Base-by-base conservation (phyloP, 1,140 invertebrate species). In the Anoplophora glabripennis region DNA sequence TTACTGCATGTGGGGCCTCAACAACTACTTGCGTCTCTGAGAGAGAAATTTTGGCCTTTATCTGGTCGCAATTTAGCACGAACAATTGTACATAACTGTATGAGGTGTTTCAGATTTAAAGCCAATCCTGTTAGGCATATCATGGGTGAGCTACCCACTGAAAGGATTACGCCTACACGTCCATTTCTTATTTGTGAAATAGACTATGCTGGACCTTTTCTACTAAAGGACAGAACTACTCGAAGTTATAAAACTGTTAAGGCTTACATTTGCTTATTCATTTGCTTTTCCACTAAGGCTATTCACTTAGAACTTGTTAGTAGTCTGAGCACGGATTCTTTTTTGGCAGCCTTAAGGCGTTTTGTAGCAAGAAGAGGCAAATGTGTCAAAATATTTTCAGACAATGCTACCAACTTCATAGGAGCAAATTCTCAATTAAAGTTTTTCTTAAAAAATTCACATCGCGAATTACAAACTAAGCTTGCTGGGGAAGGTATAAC, bases 71-170 rank as follows among this genome's bases (percentile, higher is more conserved):
- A 49, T 41, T 48, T 53, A 14, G 47, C 59, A 7, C 48, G 53
- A 12, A 61, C 58, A 11, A 52, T 52, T 5, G 11, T 57, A 11
- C 58, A 45, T 12, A 53, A 63, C 38, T 64, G 63, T 48, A 41
- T 58, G 1, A 42, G 3, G 34, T 66, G 61, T 63, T 64, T 61
- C 28, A 54, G 37, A 35, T 14, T 38, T 4, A 52, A 55, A 37
- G 33, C 64, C 8, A 56, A 35, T 44, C 41, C 45, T 5, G n/a
- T 45, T 18, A 9, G 40, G 46, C 40, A 52, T 7, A 28, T 28
- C 55, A 76, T 77, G 75, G 73, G 69, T 21, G 64, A 73, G 21
- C 53, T 77, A 7, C 75, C 74, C 4, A 28, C 42, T 9, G 17
- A 48, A 10, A 46, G 74, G 33, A 51, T 75, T 0, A 71, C 40